These are phyloP conservation scores for Ernsta delagoae DNA, from an alignment of 2,888 invertebrate species.

Conservation along the genomic window DNA sequence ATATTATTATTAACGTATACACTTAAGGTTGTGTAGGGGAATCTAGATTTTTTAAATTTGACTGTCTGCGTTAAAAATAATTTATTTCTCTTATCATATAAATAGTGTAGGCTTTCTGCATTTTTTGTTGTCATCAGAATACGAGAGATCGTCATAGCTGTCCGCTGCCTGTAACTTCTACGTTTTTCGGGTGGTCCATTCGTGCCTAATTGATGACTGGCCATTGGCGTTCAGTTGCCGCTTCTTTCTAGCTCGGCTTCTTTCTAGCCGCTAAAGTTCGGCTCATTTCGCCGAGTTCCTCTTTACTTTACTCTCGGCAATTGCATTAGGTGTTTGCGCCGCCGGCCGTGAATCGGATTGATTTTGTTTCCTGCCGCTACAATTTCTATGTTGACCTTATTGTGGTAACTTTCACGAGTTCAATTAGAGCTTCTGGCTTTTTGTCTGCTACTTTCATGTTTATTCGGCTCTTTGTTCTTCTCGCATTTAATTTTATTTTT, in stretches of 20 bases:
- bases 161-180: background rate
- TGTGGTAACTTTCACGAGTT: slow-evolving; percentile 5
- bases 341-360: slow-evolving; percentile 21
- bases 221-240: slow-evolving; percentile 33
- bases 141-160: background rate
- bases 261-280: too few species aligned
- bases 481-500: background rate
- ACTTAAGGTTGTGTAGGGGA: too few species aligned
- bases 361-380: slow-evolving; percentile 28
- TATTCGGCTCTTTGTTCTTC: background rate
- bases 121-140: background rate
- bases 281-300: slow-evolving; percentile 27
- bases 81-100: too few species aligned
- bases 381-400: slow-evolving; percentile 22
- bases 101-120: too few species aligned
- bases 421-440: slow-evolving; percentile 15
- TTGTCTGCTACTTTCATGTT: background rate
- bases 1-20: too few species aligned
- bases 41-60: too few species aligned
- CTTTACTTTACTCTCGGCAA: slow-evolving; percentile 28
- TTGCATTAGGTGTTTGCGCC: slow-evolving; percentile 34
- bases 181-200: too few species aligned
- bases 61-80: too few species aligned
- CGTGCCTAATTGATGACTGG: slow-evolving; percentile 29
- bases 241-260: too few species aligned